These are phyloP conservation scores for Dicrurus megarhynchus DNA, from an alignment of 2,113 vertebrate genomes.

Conservation along the genomic window DNA sequence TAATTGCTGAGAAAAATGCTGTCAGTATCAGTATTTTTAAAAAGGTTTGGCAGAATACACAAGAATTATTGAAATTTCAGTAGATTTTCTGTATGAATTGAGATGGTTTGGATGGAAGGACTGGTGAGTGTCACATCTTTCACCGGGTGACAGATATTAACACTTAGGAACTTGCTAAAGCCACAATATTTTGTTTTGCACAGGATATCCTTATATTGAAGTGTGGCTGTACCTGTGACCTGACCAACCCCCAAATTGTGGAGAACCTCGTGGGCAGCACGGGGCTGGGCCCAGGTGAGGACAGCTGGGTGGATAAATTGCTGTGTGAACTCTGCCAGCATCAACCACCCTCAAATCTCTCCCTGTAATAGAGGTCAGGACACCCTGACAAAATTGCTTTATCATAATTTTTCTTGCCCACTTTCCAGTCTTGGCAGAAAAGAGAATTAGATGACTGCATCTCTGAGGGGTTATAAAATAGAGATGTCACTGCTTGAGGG, in stretches of 20 bases:
- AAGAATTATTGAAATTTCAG: background rate
- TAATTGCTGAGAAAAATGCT: background rate
- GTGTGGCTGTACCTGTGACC: background rate
- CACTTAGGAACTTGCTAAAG: fast-evolving
- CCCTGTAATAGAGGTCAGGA: background rate
- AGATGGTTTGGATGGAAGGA: background rate
- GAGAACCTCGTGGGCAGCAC: fast-evolving
- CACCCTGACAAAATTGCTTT: background rate
- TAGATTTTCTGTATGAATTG: background rate
- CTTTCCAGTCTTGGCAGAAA: background rate
- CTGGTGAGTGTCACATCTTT: background rate
- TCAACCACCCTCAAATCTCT: background rate
- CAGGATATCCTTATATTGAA: fast-evolving
- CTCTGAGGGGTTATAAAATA: background rate
- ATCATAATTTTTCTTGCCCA: background rate
- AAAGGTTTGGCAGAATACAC: background rate
- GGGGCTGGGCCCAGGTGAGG: background rate
- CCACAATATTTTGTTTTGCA: background rate
- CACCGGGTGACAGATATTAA: background rate
- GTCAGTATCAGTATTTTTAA: background rate
- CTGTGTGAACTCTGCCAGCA: background rate
- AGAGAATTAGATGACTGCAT: background rate
- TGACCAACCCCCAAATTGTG: background rate
- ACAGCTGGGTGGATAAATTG: background rate
- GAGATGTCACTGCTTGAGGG: background rate